Conservation (phyloP, 2,888 invertebrate genomes). For the Eurois occulta region DNA sequence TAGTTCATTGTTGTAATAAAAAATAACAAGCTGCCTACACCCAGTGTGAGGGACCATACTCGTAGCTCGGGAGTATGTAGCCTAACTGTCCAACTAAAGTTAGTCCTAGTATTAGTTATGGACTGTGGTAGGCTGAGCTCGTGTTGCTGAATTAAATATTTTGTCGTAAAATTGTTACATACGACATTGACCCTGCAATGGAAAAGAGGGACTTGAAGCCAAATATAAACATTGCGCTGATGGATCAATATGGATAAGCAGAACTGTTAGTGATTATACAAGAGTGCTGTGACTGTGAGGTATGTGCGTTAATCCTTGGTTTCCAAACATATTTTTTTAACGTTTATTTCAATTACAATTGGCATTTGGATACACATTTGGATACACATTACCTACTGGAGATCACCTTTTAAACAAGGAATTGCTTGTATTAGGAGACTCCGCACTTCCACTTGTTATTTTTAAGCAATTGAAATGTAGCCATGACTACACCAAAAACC, state of each 20-base stretch:
- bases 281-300: background rate
- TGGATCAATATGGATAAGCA: background rate
- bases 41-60: slow-evolving; percentile 6
- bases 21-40: slow-evolving; percentile 12
- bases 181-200: background rate
- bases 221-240: background rate
- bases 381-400: too few relatives aligned
- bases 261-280: background rate
- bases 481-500: too few relatives aligned
- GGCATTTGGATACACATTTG: too few relatives aligned
- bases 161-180: slow-evolving; percentile 17
- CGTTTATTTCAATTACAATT: too few relatives aligned
- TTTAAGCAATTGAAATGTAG: too few relatives aligned
- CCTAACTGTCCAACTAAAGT: background rate
- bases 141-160: slow-evolving; percentile 36
- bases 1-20: background rate
- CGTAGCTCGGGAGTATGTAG: slow-evolving; percentile 17
- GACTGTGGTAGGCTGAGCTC: background rate
- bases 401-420: too few relatives aligned
- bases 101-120: slow-evolving; percentile 35
- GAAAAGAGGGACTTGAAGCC: background rate
- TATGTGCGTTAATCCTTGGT: background rate
- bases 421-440: too few relatives aligned
- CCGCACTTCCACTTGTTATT: too few relatives aligned
- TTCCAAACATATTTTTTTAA: too few relatives aligned